These are phyloP conservation scores for Neoarius graeffei DNA, from an alignment of 2,113 vertebrate species.

Conservation along the genomic window DNA sequence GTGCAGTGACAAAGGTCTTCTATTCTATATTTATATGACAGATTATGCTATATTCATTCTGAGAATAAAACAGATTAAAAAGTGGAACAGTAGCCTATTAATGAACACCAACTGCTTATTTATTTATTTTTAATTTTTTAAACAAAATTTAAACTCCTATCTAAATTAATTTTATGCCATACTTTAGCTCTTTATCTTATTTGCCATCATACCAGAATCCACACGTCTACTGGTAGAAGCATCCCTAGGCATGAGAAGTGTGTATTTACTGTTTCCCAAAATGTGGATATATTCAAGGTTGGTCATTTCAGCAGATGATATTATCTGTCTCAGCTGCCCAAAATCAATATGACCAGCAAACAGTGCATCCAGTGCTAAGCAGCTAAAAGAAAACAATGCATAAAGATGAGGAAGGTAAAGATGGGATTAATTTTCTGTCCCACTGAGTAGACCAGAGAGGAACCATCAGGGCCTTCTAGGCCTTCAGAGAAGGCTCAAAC, in stretches of 20 bases:
- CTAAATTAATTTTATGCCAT: background rate
- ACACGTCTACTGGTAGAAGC: background rate
- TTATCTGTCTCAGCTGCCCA: background rate
- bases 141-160: background rate
- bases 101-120: background rate
- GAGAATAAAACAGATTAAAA: background rate
- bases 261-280: background rate
- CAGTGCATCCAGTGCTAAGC: background rate
- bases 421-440: background rate
- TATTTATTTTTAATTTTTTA: background rate
- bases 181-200: background rate
- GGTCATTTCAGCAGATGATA: background rate
- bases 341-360: background rate
- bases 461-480: too few relatives aligned
- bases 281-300: conserved; percentile 1
- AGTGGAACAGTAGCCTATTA: background rate
- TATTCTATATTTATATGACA: background rate
- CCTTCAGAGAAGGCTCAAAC: too few relatives aligned
- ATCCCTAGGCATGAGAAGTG: background rate
- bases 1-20: too few relatives aligned
- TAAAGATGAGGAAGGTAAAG: background rate
- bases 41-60: background rate
- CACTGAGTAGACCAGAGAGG: background rate
- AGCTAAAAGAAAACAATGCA: background rate
- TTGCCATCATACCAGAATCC: background rate